Base-by-base conservation (phyloP, 2,113 vertebrate species). In the Manacus vitellinus region DNA sequence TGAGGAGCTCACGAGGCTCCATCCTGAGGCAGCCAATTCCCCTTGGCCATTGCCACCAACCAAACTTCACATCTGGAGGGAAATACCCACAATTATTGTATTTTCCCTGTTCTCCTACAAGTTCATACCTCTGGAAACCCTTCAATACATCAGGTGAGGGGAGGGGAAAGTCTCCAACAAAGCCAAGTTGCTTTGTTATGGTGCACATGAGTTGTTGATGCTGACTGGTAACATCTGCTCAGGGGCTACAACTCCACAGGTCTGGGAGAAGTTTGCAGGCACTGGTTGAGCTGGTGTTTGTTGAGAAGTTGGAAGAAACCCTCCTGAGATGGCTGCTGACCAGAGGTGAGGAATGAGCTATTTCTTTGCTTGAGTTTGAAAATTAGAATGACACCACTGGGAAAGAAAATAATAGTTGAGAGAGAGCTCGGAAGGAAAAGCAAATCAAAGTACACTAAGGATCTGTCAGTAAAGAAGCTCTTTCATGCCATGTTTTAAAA, bases 211-310 rank as follows among this genome's bases (percentile, higher is more conserved):
- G 67, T 2, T 23, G 71, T 2, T 27, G 62, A 5, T 68, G 52
- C 24, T 80, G 54, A 35, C n/a, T 5, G 35, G 22, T 8, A 22
- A 5, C 61, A 27, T 3, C 44, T 72, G 47, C 67, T 47, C 58
- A 0, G 27, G 0, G 5, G 37, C 41, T 71, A 0, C 10, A 37
- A 0, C 65, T 79, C 12, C n/a, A 1, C 22, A 25, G 55, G 14
- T 6, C 13, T 2, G 31, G 41, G 59, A 37, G 59, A 8, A 8
- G 19, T 46, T 44, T 58, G 31, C 7, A 14, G 51, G 21, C 2
- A 2, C 12, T 79, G 68, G 8, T 15, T 24, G 65, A 46, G 80
- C 35, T 63, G 68, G 20, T 30, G 84, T 54, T 80, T 87, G 65
- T 9, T 55, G 63, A n/a, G 79, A 21, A 70, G 79, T 10, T 94